Evolutionary conservation across 2,113 vertebrate species (phyloP).

Genomic region (Colistium nudipinnis): DNA sequence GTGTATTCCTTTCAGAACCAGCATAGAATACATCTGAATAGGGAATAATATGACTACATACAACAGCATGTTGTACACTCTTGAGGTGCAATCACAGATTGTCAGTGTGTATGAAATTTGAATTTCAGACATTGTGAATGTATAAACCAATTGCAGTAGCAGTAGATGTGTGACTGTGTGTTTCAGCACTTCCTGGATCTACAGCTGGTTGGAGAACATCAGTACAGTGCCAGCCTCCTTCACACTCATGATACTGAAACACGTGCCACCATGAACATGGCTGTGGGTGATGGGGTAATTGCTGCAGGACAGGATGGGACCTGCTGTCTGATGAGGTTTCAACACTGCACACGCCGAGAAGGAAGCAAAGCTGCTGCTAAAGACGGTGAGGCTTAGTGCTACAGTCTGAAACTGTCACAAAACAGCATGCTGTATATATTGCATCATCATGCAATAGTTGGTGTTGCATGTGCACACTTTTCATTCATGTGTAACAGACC

Average conservation of each 20-base stretch:
- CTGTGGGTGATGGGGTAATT: constrained; percentile 85
- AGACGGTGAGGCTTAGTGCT: constrained; percentile 75
- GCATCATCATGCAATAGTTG: too few relatives aligned
- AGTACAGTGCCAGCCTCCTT: constrained; percentile 87
- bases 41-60: not conserved
- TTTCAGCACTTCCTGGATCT: constrained; percentile 91
- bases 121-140: not conserved
- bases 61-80: too few relatives aligned
- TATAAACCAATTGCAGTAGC: not conserved
- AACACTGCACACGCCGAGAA: constrained; percentile 44
- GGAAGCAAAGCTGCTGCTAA: constrained; percentile 44
- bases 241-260: constrained; percentile 91
- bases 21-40: not conserved
- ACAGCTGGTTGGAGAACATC: constrained; percentile 81
- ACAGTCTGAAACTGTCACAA: not conserved
- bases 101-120: not conserved
- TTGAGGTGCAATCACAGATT: not conserved
- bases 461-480: too few relatives aligned
- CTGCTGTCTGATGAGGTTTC: constrained; percentile 88
- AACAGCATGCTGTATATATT: not conserved
- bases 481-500: too few relatives aligned
- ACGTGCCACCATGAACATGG: constrained; percentile 94
- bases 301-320: constrained; percentile 92
- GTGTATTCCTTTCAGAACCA: not conserved
- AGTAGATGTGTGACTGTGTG: constrained; percentile 11